Percentiles rank a stretch among this genome's conserved stretches.
Conservation (phyloP, 2,797 vertebrate species). For the Myotis findleyi region DNA sequence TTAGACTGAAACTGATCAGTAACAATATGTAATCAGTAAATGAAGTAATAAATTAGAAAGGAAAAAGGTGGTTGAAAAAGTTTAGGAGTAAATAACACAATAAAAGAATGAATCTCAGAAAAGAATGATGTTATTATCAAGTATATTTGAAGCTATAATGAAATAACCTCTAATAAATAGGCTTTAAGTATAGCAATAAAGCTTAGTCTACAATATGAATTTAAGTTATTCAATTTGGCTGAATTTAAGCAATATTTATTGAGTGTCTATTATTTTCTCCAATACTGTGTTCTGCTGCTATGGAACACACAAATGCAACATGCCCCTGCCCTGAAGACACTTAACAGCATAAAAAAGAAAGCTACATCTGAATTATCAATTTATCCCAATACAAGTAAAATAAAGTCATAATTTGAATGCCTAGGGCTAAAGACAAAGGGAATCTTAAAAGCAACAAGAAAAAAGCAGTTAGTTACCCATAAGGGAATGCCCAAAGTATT, state of each 20-base stretch:
- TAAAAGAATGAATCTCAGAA: not conserved
- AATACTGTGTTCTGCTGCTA: not conserved
- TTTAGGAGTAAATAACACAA: not conserved
- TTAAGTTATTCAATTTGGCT: not conserved
- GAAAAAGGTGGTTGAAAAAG: not conserved
- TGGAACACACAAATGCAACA: not conserved
- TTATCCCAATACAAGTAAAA: slow-evolving; percentile 3
- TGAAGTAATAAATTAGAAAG: not conserved
- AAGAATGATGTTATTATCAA: slow-evolving; percentile 7
- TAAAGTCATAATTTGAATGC: not conserved
- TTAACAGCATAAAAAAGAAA: not conserved
- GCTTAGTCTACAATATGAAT: not conserved
- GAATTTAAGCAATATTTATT: not conserved
- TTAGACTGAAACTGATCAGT: not conserved
- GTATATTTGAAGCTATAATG: not conserved
- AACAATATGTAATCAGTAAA: not conserved
- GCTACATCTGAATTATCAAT: not conserved
- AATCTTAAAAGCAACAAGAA: too few species aligned
- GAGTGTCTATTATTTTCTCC: not conserved
- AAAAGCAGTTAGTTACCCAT: too few species aligned
- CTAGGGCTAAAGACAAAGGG: too few species aligned
- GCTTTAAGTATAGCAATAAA: not conserved
- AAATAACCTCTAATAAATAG: slow-evolving; percentile 9
- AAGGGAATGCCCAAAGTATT: not conserved
- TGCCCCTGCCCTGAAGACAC: not conserved